phyloP scores from a whole-genome alignment of 2,888 invertebrate genomes.

The Tiliacea citrago region DNA sequence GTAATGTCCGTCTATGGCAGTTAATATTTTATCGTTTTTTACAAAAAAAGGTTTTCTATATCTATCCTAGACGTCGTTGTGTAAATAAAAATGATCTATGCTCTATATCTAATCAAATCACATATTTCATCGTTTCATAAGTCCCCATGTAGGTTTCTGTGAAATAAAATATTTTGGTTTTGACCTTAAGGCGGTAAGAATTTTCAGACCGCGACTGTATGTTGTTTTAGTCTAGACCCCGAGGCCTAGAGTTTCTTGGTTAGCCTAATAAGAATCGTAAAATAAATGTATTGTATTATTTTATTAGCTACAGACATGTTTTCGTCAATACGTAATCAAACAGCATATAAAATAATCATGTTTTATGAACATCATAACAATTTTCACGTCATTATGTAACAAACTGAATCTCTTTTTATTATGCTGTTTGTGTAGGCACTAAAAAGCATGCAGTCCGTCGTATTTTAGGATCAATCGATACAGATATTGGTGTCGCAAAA shows the following conservation, averaged over 20 bases:
- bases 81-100: no score
- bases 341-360: neutral
- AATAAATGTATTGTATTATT: neutral
- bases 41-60: no score
- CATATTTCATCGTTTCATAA: no score
- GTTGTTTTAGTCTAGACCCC: neutral
- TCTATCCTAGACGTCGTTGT: no score
- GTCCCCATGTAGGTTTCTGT: no score
- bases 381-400: neutral
- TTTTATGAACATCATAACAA: neutral
- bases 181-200: no score
- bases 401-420: neutral
- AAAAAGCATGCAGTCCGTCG: neutral
- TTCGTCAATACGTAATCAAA: neutral
- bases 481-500: conserved; percentile 27
- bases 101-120: no score
- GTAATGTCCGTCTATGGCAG: no score
- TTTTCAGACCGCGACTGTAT: no score
- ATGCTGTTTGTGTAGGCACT: neutral
- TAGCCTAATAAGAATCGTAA: neutral
- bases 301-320: neutral
- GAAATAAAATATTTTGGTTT: no score
- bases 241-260: neutral
- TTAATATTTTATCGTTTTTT: no score
- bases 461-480: conserved; percentile 35